Evolutionary conservation across 2,113 vertebrate species (phyloP).

Genomic region (Ornithorhynchus anatinus): DNA sequence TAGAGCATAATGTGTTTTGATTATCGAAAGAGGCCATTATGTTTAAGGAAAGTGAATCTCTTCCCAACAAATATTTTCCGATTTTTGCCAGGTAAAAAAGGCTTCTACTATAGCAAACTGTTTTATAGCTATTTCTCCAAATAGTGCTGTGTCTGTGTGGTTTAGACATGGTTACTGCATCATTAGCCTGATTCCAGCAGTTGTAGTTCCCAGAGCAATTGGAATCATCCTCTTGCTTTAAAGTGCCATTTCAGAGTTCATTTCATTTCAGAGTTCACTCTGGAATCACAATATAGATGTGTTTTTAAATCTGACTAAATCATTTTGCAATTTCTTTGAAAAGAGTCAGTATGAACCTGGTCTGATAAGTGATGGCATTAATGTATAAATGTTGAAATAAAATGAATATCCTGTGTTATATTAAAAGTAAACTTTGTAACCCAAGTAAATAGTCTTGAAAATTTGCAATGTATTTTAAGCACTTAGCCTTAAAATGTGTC

Average conservation of each 20-base stretch:
- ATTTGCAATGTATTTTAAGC: constrained; percentile 29
- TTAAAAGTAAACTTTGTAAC: background rate
- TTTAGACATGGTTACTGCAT: constrained; percentile 24
- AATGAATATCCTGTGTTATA: constrained; percentile 2
- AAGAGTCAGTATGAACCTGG: constrained; percentile 23
- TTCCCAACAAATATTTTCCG: too few relatives aligned
- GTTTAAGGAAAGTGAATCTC: constrained; percentile 28
- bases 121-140: constrained; percentile 13
- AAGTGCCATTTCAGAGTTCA: constrained; percentile 49
- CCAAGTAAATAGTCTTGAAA: constrained; percentile 11
- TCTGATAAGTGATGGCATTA: constrained; percentile 3
- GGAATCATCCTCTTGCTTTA: constrained; percentile 37
- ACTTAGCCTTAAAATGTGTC: background rate
- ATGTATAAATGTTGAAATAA: background rate
- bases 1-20: too few relatives aligned
- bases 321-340: constrained; percentile 32
- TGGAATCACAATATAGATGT: background rate
- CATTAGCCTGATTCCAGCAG: constrained; percentile 28
- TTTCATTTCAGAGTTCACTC: constrained; percentile 52
- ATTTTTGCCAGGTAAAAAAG: constrained; percentile 15
- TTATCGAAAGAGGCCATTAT: constrained; percentile 10
- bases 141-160: constrained; percentile 3
- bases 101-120: constrained; percentile 38
- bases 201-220: constrained; percentile 39
- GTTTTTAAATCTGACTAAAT: constrained; percentile 21